Conservation (phyloP, 2,888 invertebrate species). For the Ypsolopha sequella region DNA sequence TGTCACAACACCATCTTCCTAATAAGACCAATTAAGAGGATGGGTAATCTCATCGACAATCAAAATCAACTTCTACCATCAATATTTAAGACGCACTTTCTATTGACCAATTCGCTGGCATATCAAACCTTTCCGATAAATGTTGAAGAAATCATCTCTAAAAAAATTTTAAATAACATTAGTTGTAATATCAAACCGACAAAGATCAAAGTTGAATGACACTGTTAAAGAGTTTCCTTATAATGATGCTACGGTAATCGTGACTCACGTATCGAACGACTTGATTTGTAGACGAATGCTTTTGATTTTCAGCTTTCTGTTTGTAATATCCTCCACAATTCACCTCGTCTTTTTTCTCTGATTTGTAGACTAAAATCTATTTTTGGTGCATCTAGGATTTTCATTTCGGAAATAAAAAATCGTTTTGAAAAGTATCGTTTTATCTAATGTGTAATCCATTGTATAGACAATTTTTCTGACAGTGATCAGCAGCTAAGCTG, state of each 20-base stretch:
- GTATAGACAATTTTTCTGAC: conserved; percentile 35
- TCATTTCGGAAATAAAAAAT: too few species aligned
- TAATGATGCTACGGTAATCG: conserved; percentile 40
- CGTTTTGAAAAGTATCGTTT: too few species aligned
- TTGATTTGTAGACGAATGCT: conserved; percentile 10
- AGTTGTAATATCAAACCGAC: conserved; percentile 38
- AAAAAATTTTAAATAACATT: conserved; percentile 45
- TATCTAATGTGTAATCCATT: conserved; percentile 20
- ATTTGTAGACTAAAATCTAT: too few species aligned
- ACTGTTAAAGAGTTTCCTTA: conserved; percentile 36
- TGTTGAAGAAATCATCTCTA: conserved; percentile 25
- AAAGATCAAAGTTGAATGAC: conserved; percentile 69
- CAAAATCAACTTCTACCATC: conserved; percentile 41
- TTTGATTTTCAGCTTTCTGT: background rate
- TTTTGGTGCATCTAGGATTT: too few species aligned
- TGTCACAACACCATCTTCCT: conserved; percentile 70
- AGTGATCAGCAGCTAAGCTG: conserved; percentile 19
- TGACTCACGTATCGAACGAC: conserved; percentile 29
- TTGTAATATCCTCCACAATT: too few species aligned
- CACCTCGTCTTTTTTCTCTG: too few species aligned
- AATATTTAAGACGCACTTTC: conserved; percentile 27
- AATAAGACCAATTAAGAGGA: conserved; percentile 69
- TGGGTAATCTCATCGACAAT: conserved; percentile 27
- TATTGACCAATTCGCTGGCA: conserved; percentile 16
- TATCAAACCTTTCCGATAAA: conserved; percentile 31